Conservation (phyloP, 1,140 invertebrate genomes). For the Pollicipes pollicipes region DNA sequence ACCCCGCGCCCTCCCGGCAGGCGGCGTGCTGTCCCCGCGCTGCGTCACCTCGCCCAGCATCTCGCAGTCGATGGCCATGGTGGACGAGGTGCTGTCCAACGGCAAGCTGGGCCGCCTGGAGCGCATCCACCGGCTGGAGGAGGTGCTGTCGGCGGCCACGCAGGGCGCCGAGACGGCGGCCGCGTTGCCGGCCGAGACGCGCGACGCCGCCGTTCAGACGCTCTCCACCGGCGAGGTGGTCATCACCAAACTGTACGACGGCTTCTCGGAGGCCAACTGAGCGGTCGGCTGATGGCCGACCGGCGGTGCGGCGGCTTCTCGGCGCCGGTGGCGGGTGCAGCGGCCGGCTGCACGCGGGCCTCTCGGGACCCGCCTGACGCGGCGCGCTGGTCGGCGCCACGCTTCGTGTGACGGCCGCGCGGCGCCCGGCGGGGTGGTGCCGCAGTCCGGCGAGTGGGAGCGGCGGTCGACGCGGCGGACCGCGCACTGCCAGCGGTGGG, state of each 20-base stretch:
- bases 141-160: conserved; percentile 57
- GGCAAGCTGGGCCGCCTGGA: conserved; percentile 63
- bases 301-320: no score
- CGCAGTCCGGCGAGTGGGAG: no score
- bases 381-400: no score
- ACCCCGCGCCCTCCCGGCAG: no score
- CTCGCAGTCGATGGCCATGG: conserved; percentile 76
- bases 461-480: no score
- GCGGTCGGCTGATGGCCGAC: no score
- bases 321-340: no score
- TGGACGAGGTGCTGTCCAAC: conserved; percentile 64
- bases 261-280: background rate
- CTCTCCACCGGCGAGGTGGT: conserved; percentile 83
- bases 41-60: conserved; percentile 24
- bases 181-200: conserved; percentile 9
- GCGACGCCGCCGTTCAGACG: conserved; percentile 51
- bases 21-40: conserved; percentile 14
- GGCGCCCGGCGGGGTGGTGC: no score
- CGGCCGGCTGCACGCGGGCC: no score
- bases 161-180: conserved; percentile 20
- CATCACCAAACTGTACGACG: conserved; percentile 56
- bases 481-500: no score
- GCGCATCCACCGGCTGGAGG: conserved; percentile 67
- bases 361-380: no score
- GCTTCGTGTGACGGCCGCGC: no score